These are phyloP conservation scores for Xerus rutilus DNA, from an alignment of 2,797 vertebrate genomes.

Conservation along the genomic window DNA sequence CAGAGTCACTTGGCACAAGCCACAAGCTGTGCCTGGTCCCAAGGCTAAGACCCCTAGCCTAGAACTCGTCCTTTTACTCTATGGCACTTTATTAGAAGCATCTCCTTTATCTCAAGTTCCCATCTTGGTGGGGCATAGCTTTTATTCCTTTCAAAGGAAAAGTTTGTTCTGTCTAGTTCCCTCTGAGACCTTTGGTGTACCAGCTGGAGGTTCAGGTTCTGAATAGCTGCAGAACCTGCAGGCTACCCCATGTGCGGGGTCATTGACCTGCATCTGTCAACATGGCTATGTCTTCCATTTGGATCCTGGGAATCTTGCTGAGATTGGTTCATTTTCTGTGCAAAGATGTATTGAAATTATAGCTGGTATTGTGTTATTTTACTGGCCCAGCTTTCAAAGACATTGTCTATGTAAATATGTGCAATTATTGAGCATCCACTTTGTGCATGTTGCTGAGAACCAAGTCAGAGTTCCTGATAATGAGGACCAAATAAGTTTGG, in stretches of 20 bases:
- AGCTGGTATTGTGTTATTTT: not conserved
- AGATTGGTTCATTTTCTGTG: conserved; percentile 1
- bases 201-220: not conserved
- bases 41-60: not conserved
- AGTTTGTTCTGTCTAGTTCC: not conserved
- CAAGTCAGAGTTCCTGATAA: not conserved
- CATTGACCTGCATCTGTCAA: not conserved
- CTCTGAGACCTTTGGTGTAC: not conserved
- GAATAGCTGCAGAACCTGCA: not conserved
- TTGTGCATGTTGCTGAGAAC: not conserved
- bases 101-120: not conserved
- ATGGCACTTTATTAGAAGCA: not conserved
- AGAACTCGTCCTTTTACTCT: not conserved
- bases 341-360: not conserved
- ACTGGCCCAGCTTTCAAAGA: not conserved
- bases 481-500: not conserved
- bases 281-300: not conserved
- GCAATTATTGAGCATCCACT: not conserved
- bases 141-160: not conserved
- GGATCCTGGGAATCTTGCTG: not conserved
- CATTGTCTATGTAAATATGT: not conserved
- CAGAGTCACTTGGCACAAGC: not conserved
- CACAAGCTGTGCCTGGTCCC: not conserved
- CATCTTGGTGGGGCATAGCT: not conserved
- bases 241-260: not conserved